These are phyloP conservation scores for Pachycephala philippinensis DNA, from an alignment of 2,113 vertebrate species.

Conservation along the genomic window DNA sequence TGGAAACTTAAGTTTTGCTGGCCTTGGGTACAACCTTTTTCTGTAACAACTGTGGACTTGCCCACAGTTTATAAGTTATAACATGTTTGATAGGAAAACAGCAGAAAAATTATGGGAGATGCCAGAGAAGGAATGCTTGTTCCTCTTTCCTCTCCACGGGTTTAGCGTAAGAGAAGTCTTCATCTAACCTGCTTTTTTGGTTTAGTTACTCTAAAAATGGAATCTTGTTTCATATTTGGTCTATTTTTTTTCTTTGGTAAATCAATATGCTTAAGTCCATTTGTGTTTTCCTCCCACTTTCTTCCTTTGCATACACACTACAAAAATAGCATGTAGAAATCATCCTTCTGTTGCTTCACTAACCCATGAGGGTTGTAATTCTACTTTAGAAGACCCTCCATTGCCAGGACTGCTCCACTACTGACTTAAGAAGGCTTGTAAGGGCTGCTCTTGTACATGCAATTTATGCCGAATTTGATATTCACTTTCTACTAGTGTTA, in stretches of 20 bases:
- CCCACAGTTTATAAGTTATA: neutral
- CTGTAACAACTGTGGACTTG: neutral
- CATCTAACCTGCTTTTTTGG: neutral
- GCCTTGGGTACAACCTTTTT: accelerated
- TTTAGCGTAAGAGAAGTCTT: neutral
- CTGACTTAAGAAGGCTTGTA: neutral
- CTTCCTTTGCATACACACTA: neutral
- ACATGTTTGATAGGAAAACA: neutral
- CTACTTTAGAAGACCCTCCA: neutral
- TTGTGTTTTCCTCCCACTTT: neutral
- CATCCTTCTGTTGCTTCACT: neutral
- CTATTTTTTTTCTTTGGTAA: neutral
- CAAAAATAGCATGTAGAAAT: neutral
- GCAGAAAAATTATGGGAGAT: neutral
- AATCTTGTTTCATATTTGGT: neutral
- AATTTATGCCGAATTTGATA: neutral
- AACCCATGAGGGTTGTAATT: neutral
- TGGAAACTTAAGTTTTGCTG: neutral
- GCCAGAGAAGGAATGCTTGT: neutral
- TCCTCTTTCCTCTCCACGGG: neutral
- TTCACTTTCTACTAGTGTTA: neutral
- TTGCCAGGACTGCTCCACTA: neutral
- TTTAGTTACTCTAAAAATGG: neutral
- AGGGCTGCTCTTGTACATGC: neutral
- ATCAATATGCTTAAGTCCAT: neutral